Evolutionary conservation across 2,888 invertebrate species (phyloP), one percentile per base, ranked within the genome.

Genomic region (Napeogenes sylphis): DNA sequence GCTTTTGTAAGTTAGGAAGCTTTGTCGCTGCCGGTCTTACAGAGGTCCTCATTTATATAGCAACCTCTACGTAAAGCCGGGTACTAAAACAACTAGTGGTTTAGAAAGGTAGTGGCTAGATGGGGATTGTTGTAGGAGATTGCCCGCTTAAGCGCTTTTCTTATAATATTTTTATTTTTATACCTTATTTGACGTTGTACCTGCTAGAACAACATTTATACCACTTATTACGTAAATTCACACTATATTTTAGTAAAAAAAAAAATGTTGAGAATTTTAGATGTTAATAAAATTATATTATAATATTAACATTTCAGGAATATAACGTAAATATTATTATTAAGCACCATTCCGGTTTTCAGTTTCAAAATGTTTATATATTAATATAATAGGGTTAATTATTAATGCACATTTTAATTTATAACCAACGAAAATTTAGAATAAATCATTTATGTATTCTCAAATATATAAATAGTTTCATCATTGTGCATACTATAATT

Each of bases 31-130:
- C 21, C 21, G 21, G 21, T 21, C 46, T 55, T 53, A 63, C 58
- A 61, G 58, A 61, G 65, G 56, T 66, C 54, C 51, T 60, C 60
- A 60, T 60, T 66, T 65, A 54, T 65, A 53, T 51, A 54, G 58
- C 58, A 60, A 60, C 58, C 53, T 58, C 33, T 35, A 45, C 21
- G 58, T 55, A 38, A 58, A 63, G 58, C 58, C 56, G 45, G 56
- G 33, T 45, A 60, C 56, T 59, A 53, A 53, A 54, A 58, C 53
- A 61, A 35, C 4, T 35, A 35, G 4, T 35, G 35, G 35, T 35
- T 35, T 35, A 35, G 21, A 61, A 61, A 60, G 51, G 51, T 51
- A 51, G 10, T 42, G 42, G 42, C 42, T 42, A 12, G 30, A 21
- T 51, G 12, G 30, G 30, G 30, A 51, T 51, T 30, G 10, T 3